Percentiles rank a stretch among this genome's conserved stretches.
These are phyloP conservation scores for Microcebus griseorufus DNA, from an alignment of 2,113 vertebrate genomes.

Conservation along the genomic window DNA sequence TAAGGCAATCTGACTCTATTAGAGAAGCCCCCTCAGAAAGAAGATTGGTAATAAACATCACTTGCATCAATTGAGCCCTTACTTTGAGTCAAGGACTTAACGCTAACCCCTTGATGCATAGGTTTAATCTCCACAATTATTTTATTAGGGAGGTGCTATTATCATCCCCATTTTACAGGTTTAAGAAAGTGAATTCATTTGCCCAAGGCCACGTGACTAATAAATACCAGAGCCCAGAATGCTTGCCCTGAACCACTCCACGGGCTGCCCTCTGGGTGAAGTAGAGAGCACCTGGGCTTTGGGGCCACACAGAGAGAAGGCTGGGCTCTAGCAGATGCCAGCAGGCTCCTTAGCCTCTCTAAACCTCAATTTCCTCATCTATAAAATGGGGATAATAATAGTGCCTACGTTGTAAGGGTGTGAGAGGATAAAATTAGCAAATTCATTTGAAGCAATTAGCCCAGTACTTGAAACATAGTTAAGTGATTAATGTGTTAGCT, in stretches of 20 bases:
- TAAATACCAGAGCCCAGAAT: neutral
- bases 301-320: neutral
- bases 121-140: neutral
- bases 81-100: neutral
- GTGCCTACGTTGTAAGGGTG: neutral
- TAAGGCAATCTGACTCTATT: neutral
- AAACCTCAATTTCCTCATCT: constrained; percentile 51
- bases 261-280: neutral
- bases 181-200: neutral
- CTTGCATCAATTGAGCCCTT: neutral
- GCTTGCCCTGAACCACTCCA: neutral
- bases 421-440: constrained; percentile 47
- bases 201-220: neutral
- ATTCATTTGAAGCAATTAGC: constrained; percentile 55
- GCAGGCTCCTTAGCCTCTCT: neutral
- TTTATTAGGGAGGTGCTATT: neutral
- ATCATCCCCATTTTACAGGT: constrained; percentile 18
- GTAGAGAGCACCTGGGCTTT: neutral
- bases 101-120: neutral
- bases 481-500: constrained; percentile 38
- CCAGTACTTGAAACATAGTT: neutral
- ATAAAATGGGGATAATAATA: constrained; percentile 61
- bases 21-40: neutral
- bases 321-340: neutral
- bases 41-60: neutral